Percentiles rank a stretch among this genome's conserved stretches.
phyloP scores from a whole-genome alignment of 1,140 invertebrate species.

The Ceratosolen solmsi region DNA sequence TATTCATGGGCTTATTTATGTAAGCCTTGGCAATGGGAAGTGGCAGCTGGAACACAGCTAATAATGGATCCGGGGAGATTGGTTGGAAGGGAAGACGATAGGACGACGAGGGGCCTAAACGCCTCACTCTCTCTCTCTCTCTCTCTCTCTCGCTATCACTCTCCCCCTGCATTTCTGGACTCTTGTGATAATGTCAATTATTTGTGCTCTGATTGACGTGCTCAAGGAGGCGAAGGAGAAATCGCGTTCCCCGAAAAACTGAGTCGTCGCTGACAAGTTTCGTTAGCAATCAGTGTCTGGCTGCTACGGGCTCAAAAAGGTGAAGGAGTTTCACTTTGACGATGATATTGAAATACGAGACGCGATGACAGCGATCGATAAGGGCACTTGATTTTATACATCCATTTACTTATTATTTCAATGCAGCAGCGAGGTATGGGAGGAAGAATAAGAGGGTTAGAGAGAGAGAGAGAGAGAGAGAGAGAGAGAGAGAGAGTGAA shows the following conservation, averaged over 20 bases:
- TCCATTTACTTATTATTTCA: no score
- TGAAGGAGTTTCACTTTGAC: not conserved
- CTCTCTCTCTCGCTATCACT: no score
- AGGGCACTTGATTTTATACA: no score
- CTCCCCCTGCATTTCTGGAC: not conserved
- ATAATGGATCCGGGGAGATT: not conserved
- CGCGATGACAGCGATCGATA: no score
- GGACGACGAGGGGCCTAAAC: no score
- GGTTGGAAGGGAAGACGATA: not conserved
- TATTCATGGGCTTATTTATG: constrained; percentile 37
- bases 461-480: no score
- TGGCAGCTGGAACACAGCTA: not conserved
- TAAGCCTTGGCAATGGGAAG: constrained; percentile 17
- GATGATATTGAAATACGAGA: not conserved
- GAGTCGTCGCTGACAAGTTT: constrained; percentile 1
- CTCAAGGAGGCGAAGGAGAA: not conserved
- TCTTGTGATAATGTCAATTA: constrained; percentile 37
- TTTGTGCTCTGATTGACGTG: constrained; percentile 26
- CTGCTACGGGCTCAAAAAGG: not conserved
- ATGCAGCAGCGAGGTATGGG: no score
- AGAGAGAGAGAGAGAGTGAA: no score
- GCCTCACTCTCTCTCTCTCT: not conserved
- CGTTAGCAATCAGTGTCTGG: constrained; percentile 26
- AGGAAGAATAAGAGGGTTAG: no score
- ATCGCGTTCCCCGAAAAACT: not conserved